phyloP scores from a whole-genome alignment of 1,140 invertebrate species.

The Zaprionus capensis region DNA sequence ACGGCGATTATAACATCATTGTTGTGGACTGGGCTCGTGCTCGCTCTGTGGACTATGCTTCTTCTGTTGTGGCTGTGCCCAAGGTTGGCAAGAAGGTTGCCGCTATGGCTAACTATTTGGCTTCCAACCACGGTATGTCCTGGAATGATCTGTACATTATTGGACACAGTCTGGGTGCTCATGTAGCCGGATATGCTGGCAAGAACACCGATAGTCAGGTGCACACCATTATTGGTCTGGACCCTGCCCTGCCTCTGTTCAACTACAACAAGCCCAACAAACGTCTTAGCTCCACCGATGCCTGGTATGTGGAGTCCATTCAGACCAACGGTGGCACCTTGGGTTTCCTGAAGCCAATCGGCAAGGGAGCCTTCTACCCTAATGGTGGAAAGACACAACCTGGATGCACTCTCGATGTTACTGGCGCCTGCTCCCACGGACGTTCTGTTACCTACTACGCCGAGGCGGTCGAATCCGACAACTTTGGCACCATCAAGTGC shows the following conservation, averaged over 20 bases:
- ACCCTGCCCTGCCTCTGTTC: slow-evolving; percentile 85
- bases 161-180: slow-evolving; percentile 85
- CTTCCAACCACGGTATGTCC: slow-evolving; percentile 62
- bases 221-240: slow-evolving; percentile 83
- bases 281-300: slow-evolving; percentile 83
- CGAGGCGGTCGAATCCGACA: slow-evolving; percentile 82
- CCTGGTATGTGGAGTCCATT: slow-evolving; percentile 83
- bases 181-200: slow-evolving; percentile 85
- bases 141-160: slow-evolving; percentile 72
- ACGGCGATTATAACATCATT: slow-evolving; percentile 85
- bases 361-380: slow-evolving; percentile 85
- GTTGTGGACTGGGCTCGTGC: slow-evolving; percentile 87
- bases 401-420: slow-evolving; percentile 84
- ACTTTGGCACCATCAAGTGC: slow-evolving; percentile 70
- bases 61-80: slow-evolving; percentile 80
- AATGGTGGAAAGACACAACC: slow-evolving; percentile 85
- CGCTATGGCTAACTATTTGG: slow-evolving; percentile 80
- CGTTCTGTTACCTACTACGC: slow-evolving; percentile 86
- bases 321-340: slow-evolving; percentile 86
- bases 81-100: slow-evolving; percentile 76
- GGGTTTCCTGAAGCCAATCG: slow-evolving; percentile 85
- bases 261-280: slow-evolving; percentile 61
- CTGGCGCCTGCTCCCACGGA: slow-evolving; percentile 84
- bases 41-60: slow-evolving; percentile 84
- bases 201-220: slow-evolving; percentile 70